Evolutionary conservation across 2,797 vertebrate species (phyloP), one percentile per base, ranked within the genome.

Genomic region (Acridotheres tristis): DNA sequence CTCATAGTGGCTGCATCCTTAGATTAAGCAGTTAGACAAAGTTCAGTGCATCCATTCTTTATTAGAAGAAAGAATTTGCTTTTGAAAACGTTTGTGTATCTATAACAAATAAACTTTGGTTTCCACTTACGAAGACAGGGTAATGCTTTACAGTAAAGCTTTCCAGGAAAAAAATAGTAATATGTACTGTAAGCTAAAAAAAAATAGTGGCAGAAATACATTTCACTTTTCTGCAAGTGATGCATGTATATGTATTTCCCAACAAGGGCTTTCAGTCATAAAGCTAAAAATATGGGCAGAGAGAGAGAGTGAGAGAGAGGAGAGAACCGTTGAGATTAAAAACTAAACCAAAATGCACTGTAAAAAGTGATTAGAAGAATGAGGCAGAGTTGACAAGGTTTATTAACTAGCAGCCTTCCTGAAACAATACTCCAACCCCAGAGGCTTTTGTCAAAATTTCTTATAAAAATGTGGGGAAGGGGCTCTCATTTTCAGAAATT

Each of bases 351-450:
- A 95, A 95, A 93, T 50, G 90, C 48, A 20, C 34, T 57, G 30
- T 90, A 82, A 92, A 43, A 94, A 68, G 42, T 18, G 68, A 93
- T 95, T 90, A 95, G 86, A 90, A 95, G 75, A 85, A 89, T 0
- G 5, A 92, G 34, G 48, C 43, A 78, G 58, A 53, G 40, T 59
- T 93, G 85, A 92, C 73, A 86, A 81, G 55, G 29, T 90, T 93
- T 95, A 89, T 94, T 91, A 95, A 73, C 43, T 73, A 86, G 66
- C 82, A 81, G 51, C 63, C 55, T 92, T 93, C 14, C 43, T 89
- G 76, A 89, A 95, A 78, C 89, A 84, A 72, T 81, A 57, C 51
- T 88, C 69, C 54, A 86, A 55, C 48, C 62, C 51, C 66, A 79
- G 42, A 83, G 51, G 32, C 73, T 93, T 96, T 88, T 58, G 66